These are phyloP conservation scores for Datnioides undecimradiatus DNA, from an alignment of 2,113 vertebrate species.

Conservation along the genomic window DNA sequence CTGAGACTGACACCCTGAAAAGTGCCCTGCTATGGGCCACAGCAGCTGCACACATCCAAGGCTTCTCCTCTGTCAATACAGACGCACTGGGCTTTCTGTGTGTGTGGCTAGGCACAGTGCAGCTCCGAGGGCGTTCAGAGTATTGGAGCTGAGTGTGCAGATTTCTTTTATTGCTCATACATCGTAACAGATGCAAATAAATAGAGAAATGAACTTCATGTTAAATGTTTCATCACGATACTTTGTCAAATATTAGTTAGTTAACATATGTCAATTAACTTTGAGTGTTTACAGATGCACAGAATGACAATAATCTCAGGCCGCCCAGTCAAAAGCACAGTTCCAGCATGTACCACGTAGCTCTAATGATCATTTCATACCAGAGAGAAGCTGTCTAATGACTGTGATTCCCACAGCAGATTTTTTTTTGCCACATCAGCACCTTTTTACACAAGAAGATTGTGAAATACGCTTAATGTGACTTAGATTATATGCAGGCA, in stretches of 20 bases:
- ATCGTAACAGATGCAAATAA: background rate
- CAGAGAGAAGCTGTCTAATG: background rate
- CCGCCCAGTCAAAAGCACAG: background rate
- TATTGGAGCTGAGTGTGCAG: background rate
- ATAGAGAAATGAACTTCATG: background rate
- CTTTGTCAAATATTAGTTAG: no score
- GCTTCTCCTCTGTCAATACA: background rate
- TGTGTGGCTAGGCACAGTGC: background rate
- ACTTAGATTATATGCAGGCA: background rate
- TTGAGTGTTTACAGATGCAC: background rate
- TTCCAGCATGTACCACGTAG: background rate
- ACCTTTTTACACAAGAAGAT: background rate
- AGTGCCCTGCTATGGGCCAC: constrained; percentile 19
- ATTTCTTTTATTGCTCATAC: background rate
- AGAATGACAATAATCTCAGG: constrained; percentile 8
- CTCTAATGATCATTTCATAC: background rate
- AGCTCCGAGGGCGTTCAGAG: background rate
- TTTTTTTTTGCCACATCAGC: background rate
- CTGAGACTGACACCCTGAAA: constrained; percentile 7
- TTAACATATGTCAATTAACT: no score
- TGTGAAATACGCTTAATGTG: background rate
- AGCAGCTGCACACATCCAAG: constrained; percentile 1
- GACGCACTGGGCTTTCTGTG: background rate
- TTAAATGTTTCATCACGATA: background rate
- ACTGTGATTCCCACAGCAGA: background rate